Evolutionary conservation across 2,888 invertebrate genomes (phyloP).

Genomic region (Calameuta filiformis): DNA sequence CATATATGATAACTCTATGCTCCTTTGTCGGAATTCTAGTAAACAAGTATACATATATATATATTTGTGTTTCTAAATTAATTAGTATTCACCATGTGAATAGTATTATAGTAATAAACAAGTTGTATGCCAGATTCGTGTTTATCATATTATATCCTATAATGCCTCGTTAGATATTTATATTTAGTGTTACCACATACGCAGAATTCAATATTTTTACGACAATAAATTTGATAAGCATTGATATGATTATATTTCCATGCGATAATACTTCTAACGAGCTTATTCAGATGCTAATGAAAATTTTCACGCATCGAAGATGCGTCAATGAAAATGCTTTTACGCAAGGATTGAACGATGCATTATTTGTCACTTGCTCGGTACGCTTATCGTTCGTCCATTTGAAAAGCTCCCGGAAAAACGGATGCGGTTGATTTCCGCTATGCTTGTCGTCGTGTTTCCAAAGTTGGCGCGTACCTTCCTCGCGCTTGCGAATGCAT

Average conservation of each 20-base stretch:
- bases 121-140: neutral
- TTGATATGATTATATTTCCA: no score
- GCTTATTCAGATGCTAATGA: no score
- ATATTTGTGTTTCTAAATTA: neutral
- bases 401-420: neutral
- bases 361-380: no score
- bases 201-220: no score
- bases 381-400: neutral
- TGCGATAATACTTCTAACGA: no score
- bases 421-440: neutral
- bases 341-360: no score
- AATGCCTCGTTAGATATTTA: neutral
- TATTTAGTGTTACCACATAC: no score
- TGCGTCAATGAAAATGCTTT: no score
- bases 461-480: constrained; percentile 6
- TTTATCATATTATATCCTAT: neutral
- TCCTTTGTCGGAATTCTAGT: neutral
- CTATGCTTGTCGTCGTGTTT: neutral
- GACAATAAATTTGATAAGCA: no score
- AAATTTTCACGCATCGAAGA: no score
- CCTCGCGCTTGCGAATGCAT: constrained; percentile 42
- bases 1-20: neutral
- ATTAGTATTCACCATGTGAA: neutral
- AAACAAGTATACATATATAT: neutral
- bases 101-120: neutral